phyloP scores from a whole-genome alignment of 2,888 invertebrate species.

The Caenorhabditis drosophilae region DNA sequence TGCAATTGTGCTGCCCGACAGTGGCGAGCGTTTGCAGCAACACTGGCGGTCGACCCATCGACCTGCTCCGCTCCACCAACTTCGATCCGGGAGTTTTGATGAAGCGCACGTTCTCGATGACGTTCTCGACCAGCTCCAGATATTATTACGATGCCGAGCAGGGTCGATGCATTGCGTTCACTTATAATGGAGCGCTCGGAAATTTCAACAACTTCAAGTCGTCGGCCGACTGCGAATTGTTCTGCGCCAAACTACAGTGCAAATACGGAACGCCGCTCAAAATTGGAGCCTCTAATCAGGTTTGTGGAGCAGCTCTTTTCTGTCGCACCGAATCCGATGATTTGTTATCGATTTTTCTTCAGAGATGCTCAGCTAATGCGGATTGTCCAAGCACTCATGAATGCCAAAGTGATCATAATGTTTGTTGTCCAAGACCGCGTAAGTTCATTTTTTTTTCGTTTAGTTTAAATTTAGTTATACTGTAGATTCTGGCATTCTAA shows the following conservation, averaged over 20 bases:
- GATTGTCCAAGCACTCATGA: conserved; percentile 68
- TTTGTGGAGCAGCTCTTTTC: background rate
- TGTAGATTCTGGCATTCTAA: background rate
- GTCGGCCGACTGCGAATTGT: conserved; percentile 65
- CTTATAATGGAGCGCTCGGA: conserved; percentile 67
- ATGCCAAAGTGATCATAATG: conserved; percentile 67
- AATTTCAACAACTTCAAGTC: conserved; percentile 68
- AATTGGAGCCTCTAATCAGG: conserved; percentile 63
- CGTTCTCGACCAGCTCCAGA: conserved; percentile 59
- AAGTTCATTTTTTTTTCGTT: conserved; percentile 20
- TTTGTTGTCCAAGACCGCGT: conserved; percentile 68
- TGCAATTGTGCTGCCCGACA: conserved; percentile 66
- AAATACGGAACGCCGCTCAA: conserved; percentile 62
- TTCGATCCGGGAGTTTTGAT: conserved; percentile 63
- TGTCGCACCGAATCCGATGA: background rate
- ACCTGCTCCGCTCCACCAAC: conserved; percentile 57
- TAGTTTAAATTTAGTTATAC: no score
- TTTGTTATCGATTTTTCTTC: conserved; percentile 29
- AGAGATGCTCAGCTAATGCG: conserved; percentile 62
- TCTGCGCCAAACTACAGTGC: conserved; percentile 67
- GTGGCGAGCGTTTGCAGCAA: conserved; percentile 62
- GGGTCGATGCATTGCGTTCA: conserved; percentile 67
- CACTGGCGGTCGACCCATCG: conserved; percentile 59
- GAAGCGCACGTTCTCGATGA: conserved; percentile 59
- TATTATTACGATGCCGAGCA: conserved; percentile 68